Conservation (phyloP, 1,140 invertebrate species). For the Drosophila lini region DNA sequence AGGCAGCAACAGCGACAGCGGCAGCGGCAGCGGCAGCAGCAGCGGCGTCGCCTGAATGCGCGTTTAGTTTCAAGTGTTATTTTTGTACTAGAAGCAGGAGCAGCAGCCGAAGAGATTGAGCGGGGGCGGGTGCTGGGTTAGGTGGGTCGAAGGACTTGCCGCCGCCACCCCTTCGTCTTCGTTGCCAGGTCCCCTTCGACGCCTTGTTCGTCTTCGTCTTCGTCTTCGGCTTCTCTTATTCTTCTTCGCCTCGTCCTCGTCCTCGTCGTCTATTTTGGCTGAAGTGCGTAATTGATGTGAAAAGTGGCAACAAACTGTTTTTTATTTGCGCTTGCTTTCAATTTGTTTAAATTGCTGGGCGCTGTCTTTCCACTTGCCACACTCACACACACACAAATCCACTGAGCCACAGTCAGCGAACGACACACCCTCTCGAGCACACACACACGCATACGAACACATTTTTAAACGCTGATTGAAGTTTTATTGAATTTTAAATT, state of each 20-base stretch:
- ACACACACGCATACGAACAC: constrained; percentile 28
- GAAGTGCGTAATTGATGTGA: constrained; percentile 83
- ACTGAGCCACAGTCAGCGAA: constrained; percentile 23
- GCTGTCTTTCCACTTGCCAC: constrained; percentile 69
- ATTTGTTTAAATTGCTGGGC: constrained; percentile 83
- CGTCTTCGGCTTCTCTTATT: constrained; percentile 22
- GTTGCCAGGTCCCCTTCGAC: constrained; percentile 32
- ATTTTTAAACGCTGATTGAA: constrained; percentile 79
- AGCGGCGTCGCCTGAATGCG: constrained; percentile 69
- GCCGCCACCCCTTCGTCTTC: constrained; percentile 32
- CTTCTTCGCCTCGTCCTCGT: constrained; percentile 28
- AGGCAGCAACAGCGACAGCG: constrained; percentile 16
- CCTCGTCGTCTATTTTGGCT: constrained; percentile 76
- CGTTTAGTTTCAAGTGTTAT: constrained; percentile 82
- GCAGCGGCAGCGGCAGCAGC: constrained; percentile 21
- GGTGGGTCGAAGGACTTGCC: constrained; percentile 33
- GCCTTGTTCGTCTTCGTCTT: constrained; percentile 16
- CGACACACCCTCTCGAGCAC: constrained; percentile 14
- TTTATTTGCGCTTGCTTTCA: constrained; percentile 83
- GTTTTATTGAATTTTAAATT: constrained; percentile 83
- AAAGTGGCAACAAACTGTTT: constrained; percentile 83
- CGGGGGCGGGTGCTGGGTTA: not conserved
- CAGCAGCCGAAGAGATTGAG: constrained; percentile 28
- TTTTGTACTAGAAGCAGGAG: constrained; percentile 74
- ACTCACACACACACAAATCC: constrained; percentile 12